Evolutionary conservation across 2,888 invertebrate species (phyloP).

Genomic region (Philereme transversata): DNA sequence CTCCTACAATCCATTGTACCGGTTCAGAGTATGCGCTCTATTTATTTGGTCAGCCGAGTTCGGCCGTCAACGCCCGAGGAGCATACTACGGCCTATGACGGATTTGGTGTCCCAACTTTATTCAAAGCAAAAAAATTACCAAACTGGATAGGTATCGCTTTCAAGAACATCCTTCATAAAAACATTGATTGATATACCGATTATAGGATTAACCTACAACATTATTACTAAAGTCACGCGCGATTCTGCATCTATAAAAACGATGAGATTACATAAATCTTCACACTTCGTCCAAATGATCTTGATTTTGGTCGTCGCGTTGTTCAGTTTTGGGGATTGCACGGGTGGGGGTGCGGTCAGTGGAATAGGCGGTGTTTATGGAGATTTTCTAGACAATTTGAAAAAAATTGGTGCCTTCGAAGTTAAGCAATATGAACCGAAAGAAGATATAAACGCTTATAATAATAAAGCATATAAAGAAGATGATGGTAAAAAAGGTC

Average conservation of each 20-base stretch:
- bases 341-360: slow-evolving; percentile 1
- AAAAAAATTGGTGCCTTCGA: not conserved
- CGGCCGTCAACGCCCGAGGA: too few species aligned
- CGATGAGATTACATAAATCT: not conserved
- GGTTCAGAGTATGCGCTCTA: too few species aligned
- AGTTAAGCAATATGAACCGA: not conserved
- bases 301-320: slow-evolving; percentile 10
- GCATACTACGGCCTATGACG: too few species aligned
- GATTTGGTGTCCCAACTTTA: too few species aligned
- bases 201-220: not conserved
- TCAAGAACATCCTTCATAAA: too few species aligned
- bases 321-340: slow-evolving; percentile 11
- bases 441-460: slow-evolving; percentile 2
- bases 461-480: not conserved
- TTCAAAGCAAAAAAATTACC: too few species aligned
- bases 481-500: not conserved
- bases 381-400: slow-evolving; percentile 2
- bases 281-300: slow-evolving; percentile 14
- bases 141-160: too few species aligned
- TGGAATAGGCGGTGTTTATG: slow-evolving; percentile 2
- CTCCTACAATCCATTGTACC: too few species aligned
- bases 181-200: not conserved
- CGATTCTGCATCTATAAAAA: slow-evolving; percentile 7
- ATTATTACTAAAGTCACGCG: slow-evolving; percentile 9
- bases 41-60: too few species aligned